Evolutionary conservation across 2,797 vertebrate genomes (phyloP).

Genomic region (Eutrigla gurnardus): DNA sequence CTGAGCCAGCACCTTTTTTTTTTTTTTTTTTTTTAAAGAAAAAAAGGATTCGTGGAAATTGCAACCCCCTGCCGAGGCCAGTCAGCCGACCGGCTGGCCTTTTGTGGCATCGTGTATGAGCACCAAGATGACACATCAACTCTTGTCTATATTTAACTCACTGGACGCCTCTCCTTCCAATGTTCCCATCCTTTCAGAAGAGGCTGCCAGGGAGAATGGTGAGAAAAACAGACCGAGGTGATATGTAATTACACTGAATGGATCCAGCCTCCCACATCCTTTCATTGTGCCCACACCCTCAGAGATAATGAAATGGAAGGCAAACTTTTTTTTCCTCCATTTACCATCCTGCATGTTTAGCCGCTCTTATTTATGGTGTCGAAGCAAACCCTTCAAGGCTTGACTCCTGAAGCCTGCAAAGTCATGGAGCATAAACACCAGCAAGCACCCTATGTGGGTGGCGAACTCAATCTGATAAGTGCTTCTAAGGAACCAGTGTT

Average conservation of each 20-base stretch:
- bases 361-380: conserved; percentile 66
- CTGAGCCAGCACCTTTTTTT: conserved; percentile 33
- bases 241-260: conserved; percentile 78
- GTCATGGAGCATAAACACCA: conserved; percentile 59
- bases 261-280: conserved; percentile 72
- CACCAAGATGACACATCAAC: conserved; percentile 75
- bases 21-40: conserved; percentile 3
- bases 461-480: conserved; percentile 74
- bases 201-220: conserved; percentile 66
- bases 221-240: conserved; percentile 73
- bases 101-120: conserved; percentile 64
- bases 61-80: conserved; percentile 52
- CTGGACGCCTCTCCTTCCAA: conserved; percentile 73
- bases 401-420: conserved; percentile 44
- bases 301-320: conserved; percentile 74
- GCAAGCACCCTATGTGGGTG: conserved; percentile 54
- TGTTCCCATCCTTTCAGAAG: conserved; percentile 73
- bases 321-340: conserved; percentile 25
- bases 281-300: conserved; percentile 64
- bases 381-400: conserved; percentile 58
- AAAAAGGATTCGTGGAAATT: background rate
- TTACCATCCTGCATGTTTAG: conserved; percentile 64
- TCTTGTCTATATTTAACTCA: conserved; percentile 78
- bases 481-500: conserved; percentile 47
- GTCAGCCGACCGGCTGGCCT: conserved; percentile 60